Conservation (phyloP, 2,113 vertebrate genomes). For the Formicarius rufipectus region DNA sequence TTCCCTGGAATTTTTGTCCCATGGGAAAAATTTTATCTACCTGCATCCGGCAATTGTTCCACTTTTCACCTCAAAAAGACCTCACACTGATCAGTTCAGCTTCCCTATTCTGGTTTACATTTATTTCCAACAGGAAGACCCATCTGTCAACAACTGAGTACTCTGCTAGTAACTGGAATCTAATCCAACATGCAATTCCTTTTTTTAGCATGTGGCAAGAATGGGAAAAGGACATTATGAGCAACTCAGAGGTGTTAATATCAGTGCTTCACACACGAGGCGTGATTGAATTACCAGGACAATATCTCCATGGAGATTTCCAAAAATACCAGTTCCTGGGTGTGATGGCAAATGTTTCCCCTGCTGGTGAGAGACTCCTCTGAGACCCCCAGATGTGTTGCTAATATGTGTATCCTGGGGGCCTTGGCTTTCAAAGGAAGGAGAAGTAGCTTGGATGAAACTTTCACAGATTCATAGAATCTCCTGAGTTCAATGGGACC, state of each 20-base stretch:
- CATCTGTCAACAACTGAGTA: neutral
- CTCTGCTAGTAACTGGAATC: neutral
- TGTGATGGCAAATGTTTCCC: neutral
- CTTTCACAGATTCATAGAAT: neutral
- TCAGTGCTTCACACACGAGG: neutral
- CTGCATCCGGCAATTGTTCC: constrained; percentile 33
- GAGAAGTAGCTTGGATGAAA: neutral
- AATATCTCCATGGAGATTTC: neutral
- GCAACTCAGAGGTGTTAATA: neutral
- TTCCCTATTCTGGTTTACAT: constrained; percentile 2
- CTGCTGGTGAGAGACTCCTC: neutral
- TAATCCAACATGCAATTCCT: neutral
- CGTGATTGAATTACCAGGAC: neutral
- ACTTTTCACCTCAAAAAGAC: neutral
- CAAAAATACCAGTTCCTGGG: neutral
- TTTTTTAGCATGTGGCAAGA: neutral
- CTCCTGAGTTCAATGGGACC: neutral
- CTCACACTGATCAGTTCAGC: neutral
- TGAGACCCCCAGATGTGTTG: neutral
- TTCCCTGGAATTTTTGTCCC: neutral
- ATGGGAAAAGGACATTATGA: neutral
- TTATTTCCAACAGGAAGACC: neutral
- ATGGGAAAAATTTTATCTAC: neutral
- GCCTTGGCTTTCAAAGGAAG: neutral
- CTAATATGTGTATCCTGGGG: too few relatives aligned